Evolutionary conservation across 2,888 invertebrate genomes (phyloP).

Genomic region (Hemaris fuciformis): DNA sequence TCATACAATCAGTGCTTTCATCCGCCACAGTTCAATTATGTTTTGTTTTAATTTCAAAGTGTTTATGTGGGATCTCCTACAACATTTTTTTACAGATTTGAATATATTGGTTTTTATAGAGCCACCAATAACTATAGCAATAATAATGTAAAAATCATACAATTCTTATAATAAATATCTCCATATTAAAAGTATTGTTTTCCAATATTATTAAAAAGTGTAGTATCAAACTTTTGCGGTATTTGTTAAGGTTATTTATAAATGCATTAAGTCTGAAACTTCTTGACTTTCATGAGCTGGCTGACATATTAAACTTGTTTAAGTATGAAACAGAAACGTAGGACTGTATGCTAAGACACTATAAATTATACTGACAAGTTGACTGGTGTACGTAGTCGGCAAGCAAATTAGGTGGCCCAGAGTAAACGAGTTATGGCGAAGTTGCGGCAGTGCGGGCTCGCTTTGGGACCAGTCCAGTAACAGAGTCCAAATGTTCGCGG

Average conservation of each 20-base stretch:
- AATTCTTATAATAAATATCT: too few species aligned
- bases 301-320: background rate
- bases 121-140: too few species aligned
- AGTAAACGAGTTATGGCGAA: conserved; percentile 71
- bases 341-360: conserved; percentile 42
- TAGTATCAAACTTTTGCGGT: background rate
- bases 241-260: background rate
- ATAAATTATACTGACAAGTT: conserved; percentile 64
- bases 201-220: too few species aligned
- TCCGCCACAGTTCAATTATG: conserved; percentile 59
- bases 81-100: too few species aligned
- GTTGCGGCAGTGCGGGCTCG: conserved; percentile 51
- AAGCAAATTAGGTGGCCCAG: conserved; percentile 69
- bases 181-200: too few species aligned
- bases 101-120: too few species aligned
- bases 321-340: background rate
- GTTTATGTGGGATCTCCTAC: background rate
- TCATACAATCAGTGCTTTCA: conserved; percentile 59
- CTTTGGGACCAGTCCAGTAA: conserved; percentile 46
- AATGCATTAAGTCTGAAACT: background rate
- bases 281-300: background rate
- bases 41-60: background rate
- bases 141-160: too few species aligned
- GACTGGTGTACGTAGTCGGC: conserved; percentile 57
- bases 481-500: conserved; percentile 35